These are phyloP conservation scores for Dysdera silvatica DNA, from an alignment of 1,140 invertebrate genomes.

Conservation along the genomic window DNA sequence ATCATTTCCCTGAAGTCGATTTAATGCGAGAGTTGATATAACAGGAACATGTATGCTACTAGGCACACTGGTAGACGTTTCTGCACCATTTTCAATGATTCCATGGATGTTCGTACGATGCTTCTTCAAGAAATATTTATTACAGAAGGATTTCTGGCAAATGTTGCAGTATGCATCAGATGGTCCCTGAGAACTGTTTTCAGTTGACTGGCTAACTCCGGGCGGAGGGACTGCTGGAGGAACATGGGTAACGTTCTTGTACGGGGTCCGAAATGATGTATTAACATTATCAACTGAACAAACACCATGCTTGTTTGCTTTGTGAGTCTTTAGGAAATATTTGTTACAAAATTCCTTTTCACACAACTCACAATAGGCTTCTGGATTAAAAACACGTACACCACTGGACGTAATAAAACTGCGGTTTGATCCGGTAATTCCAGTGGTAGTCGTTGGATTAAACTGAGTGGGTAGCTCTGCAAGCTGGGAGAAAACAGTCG, in stretches of 20 bases:
- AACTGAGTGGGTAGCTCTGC: constrained; percentile 9
- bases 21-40: constrained; percentile 22
- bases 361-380: constrained; percentile 73
- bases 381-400: constrained; percentile 81
- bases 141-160: constrained; percentile 56
- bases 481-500: not conserved
- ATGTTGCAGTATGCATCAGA: constrained; percentile 48
- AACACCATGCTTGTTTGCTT: constrained; percentile 88
- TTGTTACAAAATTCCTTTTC: constrained; percentile 75
- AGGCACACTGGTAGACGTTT: not conserved
- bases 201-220: too few relatives aligned
- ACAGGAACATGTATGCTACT: constrained; percentile 28
- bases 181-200: too few relatives aligned
- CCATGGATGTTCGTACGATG: constrained; percentile 53
- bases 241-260: constrained; percentile 13
- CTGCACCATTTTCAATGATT: constrained; percentile 18
- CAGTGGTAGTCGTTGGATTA: constrained; percentile 14
- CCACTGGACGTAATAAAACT: constrained; percentile 32
- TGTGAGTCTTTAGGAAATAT: constrained; percentile 96
- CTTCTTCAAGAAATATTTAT: constrained; percentile 52
- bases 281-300: constrained; percentile 33
- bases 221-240: too few relatives aligned
- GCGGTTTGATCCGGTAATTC: constrained; percentile 12
- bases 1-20: constrained; percentile 1
- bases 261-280: constrained; percentile 2